Evolutionary conservation across 2,888 invertebrate species (phyloP), one percentile per base, ranked within the genome.

Genomic region (Perdita meconis): DNA sequence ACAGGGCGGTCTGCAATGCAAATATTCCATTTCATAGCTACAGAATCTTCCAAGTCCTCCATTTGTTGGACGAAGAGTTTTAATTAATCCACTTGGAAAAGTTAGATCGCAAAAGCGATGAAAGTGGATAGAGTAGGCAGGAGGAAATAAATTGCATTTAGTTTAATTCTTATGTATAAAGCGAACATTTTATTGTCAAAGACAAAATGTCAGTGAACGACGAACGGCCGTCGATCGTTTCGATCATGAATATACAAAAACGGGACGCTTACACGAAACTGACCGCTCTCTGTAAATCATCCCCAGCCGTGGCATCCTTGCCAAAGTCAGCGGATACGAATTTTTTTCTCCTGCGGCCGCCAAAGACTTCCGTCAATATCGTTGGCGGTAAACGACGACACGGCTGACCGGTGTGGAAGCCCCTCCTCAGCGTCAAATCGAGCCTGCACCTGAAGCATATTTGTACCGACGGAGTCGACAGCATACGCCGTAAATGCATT

Each of bases 231-330:
- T n/a, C 16, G 22, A 5, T 24, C 24, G 22, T 4, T n/a, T 19
- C 13, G 51, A 30, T 5, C n/a, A 2, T 4, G 5, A 44, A 10
- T 30, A 61, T 30, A 55, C 26, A 30, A 16, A 22, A 12, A 36
- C 10, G 36, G 55, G 26, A 66, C 64, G 75, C 87, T 89, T 84
- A 89, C 89, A 81, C 75, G 61, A 81, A 86, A 87, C 85, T 87
- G 78, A 86, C 78, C 69, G 84, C 78, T 85, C 84, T 85, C 70
- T 89, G 85, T 64, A 79, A 72, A 56, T 77, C 78, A 8, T 80
- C 80, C 42, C 59, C 82, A 19, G 73, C 66, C 3, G 67, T 72
- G 6, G 74, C 71, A 60, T 78, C 82, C 63, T 84, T 71, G 56
- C 74, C 64, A 10, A 68, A 77, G 19, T 59, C 75, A 10, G 77